phyloP scores from a whole-genome alignment of 2,113 vertebrate genomes.

The Sciurus niger region DNA sequence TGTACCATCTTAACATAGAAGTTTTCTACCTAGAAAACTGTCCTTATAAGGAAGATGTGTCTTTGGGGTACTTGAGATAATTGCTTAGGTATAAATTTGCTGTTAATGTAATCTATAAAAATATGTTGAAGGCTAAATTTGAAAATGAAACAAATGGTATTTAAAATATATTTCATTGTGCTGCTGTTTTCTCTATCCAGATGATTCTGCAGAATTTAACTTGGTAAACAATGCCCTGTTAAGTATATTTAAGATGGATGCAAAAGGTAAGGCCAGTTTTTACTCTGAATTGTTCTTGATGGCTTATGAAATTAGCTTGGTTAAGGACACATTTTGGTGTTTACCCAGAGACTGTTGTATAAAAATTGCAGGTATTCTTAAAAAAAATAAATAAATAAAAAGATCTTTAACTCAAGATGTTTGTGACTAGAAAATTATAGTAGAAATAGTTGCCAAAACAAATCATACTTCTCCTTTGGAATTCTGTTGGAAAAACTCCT shows the following conservation, averaged over 20 bases:
- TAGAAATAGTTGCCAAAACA: slow-evolving; percentile 61
- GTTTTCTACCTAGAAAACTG: neutral
- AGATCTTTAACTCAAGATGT: neutral
- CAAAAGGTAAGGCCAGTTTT: slow-evolving; percentile 92
- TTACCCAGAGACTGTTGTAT: slow-evolving; percentile 31
- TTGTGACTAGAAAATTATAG: neutral
- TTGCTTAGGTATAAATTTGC: neutral
- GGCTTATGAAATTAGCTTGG: slow-evolving; percentile 16
- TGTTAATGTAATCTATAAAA: slow-evolving; percentile 54
- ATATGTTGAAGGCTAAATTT: slow-evolving; percentile 45
- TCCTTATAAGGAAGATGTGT: neutral
- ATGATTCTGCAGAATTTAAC: slow-evolving; percentile 98
- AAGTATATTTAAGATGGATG: slow-evolving; percentile 99
- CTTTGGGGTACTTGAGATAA: slow-evolving; percentile 51
- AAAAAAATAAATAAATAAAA: neutral
- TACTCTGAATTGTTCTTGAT: slow-evolving; percentile 49
- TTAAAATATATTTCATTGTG: slow-evolving; percentile 43
- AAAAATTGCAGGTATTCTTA: slow-evolving; percentile 30
- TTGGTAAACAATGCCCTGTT: slow-evolving; percentile 96
- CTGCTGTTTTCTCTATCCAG: slow-evolving; percentile 86
- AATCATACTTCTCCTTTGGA: neutral
- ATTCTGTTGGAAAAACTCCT: slow-evolving; percentile 16
- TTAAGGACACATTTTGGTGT: slow-evolving; percentile 31
- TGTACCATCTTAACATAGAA: neutral
- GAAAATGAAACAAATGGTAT: slow-evolving; percentile 46